Evolutionary conservation across 2,797 vertebrate species (phyloP), one percentile per base, ranked within the genome.

Genomic region (Enteromius viviparus): DNA sequence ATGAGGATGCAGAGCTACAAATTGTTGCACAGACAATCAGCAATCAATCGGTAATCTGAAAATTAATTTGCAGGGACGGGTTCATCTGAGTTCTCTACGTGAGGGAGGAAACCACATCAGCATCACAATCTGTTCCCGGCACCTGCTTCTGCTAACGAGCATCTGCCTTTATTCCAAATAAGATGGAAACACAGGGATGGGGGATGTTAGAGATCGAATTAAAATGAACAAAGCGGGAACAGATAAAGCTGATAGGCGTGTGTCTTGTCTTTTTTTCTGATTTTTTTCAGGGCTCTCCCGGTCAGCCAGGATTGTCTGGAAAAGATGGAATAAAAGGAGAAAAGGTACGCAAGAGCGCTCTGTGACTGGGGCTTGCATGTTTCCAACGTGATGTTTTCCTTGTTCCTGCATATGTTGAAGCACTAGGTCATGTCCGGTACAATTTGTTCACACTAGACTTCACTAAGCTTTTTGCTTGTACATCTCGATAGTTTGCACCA

Each of bases 261-360:
- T 49, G 21, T 45, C 47, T 85, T n/a, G 23, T 45, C 79, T 37
- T 37, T 37, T 37, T 47, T 66, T 68, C 32, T 90, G 87, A 92
- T 37, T 94, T 92, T 49, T 64, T 94, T 89, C 91, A 99, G 97
- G 97, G 97, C 40, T 94, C 95, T 84, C 90, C 91, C 77, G 97
- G 97, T 93, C 94, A 96, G 78, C 91, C 93, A 0, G 97, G 97
- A 78, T 88, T 89, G 78, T 93, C 93, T 58, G 98, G 96, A 89
- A 95, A 91, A 90, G 95, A 96, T 87, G 98, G 97, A 86, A 89
- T 91, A 81, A 99, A 97, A 96, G 98, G 98, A 94, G 95, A 97
- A 86, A 99, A 99, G 97, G 98, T 98, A 95, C 19, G 62, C 77
- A 15, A 51, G 11, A 68, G 26, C 11, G n/a, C 47, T 75, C 23